A percentile compares a stretch with the other conserved stretches of the same genome.
Evolutionary conservation across 2,797 vertebrate genomes (phyloP).

Genomic region (Oreochromis mossambicus): DNA sequence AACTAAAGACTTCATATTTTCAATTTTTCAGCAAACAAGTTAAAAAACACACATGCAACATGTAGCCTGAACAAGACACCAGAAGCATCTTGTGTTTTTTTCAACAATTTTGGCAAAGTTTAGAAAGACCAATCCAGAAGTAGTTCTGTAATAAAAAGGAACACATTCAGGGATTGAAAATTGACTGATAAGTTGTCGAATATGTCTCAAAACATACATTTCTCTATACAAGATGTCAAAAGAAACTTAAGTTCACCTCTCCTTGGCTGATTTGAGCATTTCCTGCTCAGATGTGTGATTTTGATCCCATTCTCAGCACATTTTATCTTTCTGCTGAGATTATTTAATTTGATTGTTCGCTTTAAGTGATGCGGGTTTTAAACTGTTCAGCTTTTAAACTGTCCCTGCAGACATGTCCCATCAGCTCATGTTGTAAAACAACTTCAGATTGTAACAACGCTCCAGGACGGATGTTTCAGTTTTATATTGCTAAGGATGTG

Average conservation of each 20-base stretch:
- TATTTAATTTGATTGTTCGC: not conserved
- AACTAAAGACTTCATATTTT: not conserved
- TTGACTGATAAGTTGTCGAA: not conserved
- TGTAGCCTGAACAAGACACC: not conserved
- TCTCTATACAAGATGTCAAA: not conserved
- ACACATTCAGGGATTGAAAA: not conserved
- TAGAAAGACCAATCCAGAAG: not conserved
- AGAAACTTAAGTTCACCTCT: not conserved
- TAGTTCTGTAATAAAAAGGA: not conserved
- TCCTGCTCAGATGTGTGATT: not conserved
- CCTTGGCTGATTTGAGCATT: not conserved
- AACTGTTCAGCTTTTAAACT: not conserved
- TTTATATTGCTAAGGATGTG: not conserved
- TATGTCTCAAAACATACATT: not conserved
- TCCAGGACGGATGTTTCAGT: slow-evolving; percentile 6
- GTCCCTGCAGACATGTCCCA: not conserved
- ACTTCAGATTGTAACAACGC: not conserved
- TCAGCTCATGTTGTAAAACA: not conserved
- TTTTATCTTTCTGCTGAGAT: no score
- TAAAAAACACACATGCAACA: not conserved
- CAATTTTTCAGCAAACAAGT: not conserved
- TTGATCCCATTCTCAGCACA: not conserved
- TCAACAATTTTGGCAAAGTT: not conserved
- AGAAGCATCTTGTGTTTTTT: not conserved
- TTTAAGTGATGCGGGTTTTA: not conserved